A percentile compares a stretch with the other conserved stretches of the same genome.
Conservation (phyloP, 2,113 vertebrate genomes). For the Edolisoma coerulescens region DNA sequence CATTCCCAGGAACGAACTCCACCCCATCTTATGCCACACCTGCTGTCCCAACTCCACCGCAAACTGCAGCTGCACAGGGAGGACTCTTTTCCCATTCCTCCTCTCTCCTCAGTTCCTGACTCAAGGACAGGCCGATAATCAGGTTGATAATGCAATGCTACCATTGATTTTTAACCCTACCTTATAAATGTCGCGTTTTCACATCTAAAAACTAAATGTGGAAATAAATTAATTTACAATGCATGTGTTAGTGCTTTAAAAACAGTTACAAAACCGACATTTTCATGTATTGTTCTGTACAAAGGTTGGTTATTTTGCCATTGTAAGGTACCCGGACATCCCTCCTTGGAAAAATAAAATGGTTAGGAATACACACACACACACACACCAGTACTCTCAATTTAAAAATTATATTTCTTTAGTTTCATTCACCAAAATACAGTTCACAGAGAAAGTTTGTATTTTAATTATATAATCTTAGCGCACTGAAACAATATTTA, state of each 20-base stretch:
- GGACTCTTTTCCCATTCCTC: neutral
- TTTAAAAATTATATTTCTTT: neutral
- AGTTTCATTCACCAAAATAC: neutral
- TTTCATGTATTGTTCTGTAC: neutral
- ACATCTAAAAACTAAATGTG: neutral
- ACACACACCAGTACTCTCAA: neutral
- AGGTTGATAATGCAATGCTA: neutral
- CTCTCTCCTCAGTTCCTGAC: neutral
- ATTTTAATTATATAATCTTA: neutral
- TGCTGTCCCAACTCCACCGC: neutral
- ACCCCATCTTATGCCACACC: neutral
- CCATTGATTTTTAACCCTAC: neutral
- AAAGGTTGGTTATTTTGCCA: neutral
- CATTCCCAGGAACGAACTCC: neutral
- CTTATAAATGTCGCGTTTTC: neutral
- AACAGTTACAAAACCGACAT: neutral
- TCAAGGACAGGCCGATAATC: rapidly evolving
- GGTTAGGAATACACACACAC: neutral
- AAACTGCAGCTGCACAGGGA: neutral
- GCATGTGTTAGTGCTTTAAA: neutral
- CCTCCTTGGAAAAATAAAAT: neutral
- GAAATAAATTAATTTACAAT: neutral
- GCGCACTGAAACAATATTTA: neutral
- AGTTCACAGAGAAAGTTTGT: neutral
- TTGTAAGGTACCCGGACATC: neutral